Evolutionary conservation across 2,113 vertebrate species (phyloP), one percentile per base, ranked within the genome.

Genomic region (Beaufortia kweichowensis): DNA sequence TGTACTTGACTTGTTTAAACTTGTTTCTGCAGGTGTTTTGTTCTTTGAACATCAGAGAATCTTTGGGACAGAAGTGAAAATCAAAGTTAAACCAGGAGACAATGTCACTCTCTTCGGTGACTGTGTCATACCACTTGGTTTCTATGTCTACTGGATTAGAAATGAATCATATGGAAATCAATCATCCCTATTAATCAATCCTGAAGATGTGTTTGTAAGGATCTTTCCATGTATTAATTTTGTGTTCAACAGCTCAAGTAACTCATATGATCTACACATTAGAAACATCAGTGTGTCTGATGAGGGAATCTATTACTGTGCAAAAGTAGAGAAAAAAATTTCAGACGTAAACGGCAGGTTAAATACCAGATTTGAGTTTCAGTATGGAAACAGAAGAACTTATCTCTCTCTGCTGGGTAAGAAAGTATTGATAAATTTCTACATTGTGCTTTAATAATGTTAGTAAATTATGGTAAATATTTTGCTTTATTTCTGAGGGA

Each of bases 301-400:
- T 14, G 43, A 68, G 48, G 84, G 82, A 35, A 65, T 82, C n/a
- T 85, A 85, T 62, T 80, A 76, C 70, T 85, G 84, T 67, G 71
- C 53, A n/a, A 23, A 65, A 28, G 0, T 60, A 66, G 35, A 23
- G 17, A 31, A 11, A 2, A 67, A 26, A 4, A 0, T 62, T 24
- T 2, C 0, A 24, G 17, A 55, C 11, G 33, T 19, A n/a, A 39
- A 28, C 3, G 24, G n/a, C 5, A 35, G 10, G 6, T 12, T 29
- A 3, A 15, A 0, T 0, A 7, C 29, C 35, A 39, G 9, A 21
- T 12, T 11, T 0, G n/a, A 57, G 3, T 33, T 72, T 41, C 5
- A 60, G 17, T 72, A 66, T 79, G 78, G 71, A 61, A 75, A n/a
- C 35, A 46, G 2, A 68, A 28, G 0, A 12, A 67, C 46, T 63